Evolutionary conservation across 2,113 vertebrate species (phyloP).

Genomic region (Podarcis raffonei): DNA sequence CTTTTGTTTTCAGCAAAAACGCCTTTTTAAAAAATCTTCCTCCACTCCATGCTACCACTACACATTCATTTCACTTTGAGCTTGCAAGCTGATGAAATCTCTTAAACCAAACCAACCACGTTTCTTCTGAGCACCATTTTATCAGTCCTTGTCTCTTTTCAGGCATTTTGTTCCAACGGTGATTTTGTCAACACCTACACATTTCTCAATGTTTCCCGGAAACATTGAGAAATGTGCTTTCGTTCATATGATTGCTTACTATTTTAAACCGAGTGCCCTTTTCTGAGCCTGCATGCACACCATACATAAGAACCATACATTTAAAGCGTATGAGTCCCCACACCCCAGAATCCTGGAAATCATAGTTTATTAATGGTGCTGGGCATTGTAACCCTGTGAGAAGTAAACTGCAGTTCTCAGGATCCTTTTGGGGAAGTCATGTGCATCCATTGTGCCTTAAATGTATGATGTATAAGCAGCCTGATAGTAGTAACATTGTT

Average conservation of each 20-base stretch:
- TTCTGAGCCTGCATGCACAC: not conserved
- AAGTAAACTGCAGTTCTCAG: too few species aligned
- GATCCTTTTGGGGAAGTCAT: too few species aligned
- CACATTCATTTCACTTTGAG: not conserved
- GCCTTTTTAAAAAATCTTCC: not conserved
- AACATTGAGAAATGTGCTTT: not conserved
- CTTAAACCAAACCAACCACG: not conserved
- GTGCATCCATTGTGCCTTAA: too few species aligned
- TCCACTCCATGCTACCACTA: not conserved
- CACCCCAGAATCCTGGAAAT: too few species aligned
- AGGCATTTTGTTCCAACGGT: not conserved
- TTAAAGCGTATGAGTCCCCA: too few species aligned
- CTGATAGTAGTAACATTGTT: too few species aligned
- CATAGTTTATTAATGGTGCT: too few species aligned
- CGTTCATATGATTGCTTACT: not conserved
- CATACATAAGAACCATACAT: too few species aligned
- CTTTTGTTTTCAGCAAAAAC: not conserved
- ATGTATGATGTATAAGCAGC: too few species aligned
- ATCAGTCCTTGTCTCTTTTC: not conserved
- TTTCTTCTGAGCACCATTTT: not conserved
- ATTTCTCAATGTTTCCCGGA: not conserved
- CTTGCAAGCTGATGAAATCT: not conserved
- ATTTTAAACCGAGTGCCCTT: not conserved
- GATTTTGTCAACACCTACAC: not conserved
- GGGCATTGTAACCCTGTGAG: too few species aligned